phyloP scores from a whole-genome alignment of 2,888 invertebrate genomes.

The Thymelicus acteon region DNA sequence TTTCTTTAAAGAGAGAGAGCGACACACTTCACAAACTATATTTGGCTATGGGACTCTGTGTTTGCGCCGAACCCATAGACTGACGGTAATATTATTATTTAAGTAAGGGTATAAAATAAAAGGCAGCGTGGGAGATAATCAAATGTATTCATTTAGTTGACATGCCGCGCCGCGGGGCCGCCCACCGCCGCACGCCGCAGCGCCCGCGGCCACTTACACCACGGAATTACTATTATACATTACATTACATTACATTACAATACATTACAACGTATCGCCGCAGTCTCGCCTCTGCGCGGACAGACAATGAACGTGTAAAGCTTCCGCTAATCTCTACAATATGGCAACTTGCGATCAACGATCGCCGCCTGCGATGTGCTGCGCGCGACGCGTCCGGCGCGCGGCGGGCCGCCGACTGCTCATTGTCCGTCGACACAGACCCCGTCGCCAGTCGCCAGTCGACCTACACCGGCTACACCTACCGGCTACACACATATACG shows the following conservation, averaged over 20 bases:
- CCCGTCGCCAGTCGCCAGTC: background rate
- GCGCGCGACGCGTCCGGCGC: too few species aligned
- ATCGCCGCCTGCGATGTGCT: too few species aligned
- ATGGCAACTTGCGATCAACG: too few species aligned
- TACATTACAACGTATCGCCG: background rate
- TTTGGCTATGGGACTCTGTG: too few species aligned
- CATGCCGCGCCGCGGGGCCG: conserved; percentile 53
- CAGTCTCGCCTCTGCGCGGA: background rate
- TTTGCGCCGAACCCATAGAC: too few species aligned
- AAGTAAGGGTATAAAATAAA: conserved; percentile 41
- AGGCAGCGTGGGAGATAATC: conserved; percentile 61
- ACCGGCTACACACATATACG: conserved; percentile 27
- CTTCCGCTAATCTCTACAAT: too few species aligned
- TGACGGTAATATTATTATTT: background rate
- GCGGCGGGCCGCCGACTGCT: background rate
- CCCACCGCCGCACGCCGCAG: too few species aligned
- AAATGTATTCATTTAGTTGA: conserved; percentile 64
- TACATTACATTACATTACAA: conserved; percentile 32
- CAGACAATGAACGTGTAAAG: background rate
- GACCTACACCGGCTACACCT: background rate
- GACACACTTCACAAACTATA: too few species aligned
- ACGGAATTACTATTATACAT: conserved; percentile 37
- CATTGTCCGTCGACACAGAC: background rate
- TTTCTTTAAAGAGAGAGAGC: too few species aligned
- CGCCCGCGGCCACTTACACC: conserved; percentile 35